These are phyloP conservation scores for Rhamphomyia laevipes DNA, from an alignment of 2,888 invertebrate species.

Conservation along the genomic window DNA sequence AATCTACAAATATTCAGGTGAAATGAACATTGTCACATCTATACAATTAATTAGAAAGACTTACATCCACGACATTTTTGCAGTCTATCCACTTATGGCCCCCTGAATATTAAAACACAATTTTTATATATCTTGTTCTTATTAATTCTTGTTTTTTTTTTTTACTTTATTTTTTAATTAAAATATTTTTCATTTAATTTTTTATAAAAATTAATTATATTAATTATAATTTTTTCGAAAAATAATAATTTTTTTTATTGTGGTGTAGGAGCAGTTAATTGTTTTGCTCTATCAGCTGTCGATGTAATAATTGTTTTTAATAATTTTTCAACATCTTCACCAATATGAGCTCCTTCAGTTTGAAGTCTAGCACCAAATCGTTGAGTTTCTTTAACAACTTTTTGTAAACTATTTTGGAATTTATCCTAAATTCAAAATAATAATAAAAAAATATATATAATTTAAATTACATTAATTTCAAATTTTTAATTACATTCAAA, in stretches of 20 bases:
- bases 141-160: too few species aligned
- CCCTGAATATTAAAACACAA: too few species aligned
- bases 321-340: not conserved
- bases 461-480: not conserved
- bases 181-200: too few species aligned
- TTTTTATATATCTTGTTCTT: too few species aligned
- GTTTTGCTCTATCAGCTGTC: not conserved
- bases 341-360: not conserved
- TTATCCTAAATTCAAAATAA: not conserved
- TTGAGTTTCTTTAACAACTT: not conserved
- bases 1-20: too few species aligned
- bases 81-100: too few species aligned
- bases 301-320: not conserved
- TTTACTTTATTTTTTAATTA: too few species aligned
- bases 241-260: not conserved
- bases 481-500: not conserved
- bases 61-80: too few species aligned
- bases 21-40: too few species aligned
- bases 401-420: not conserved
- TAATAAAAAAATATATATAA: not conserved
- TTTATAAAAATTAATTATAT: too few species aligned
- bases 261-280: not conserved
- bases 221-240: too few species aligned
- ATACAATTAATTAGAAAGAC: too few species aligned
- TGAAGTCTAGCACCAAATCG: not conserved